Evolutionary conservation across 2,888 invertebrate genomes (phyloP).

Genomic region (Nineta flava): DNA sequence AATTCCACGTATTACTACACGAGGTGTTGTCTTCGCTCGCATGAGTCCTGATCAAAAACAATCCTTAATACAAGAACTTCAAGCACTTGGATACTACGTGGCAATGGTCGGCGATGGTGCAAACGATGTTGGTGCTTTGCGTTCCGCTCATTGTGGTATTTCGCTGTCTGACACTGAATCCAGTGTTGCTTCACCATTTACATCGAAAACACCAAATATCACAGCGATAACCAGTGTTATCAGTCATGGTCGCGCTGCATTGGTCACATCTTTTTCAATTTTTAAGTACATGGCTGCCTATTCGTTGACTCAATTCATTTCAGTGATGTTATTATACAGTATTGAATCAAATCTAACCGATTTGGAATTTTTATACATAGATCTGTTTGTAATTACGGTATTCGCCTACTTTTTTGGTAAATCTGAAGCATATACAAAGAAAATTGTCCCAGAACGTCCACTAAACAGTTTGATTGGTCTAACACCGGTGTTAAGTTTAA

Average conservation of each 20-base stretch:
- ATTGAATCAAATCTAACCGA: conserved; percentile 46
- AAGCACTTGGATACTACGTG: conserved; percentile 74
- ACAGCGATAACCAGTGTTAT: conserved; percentile 68
- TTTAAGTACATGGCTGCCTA: conserved; percentile 98
- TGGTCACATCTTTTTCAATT: conserved; percentile 92
- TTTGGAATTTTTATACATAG: conserved; percentile 48
- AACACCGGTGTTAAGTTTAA: conserved; percentile 34
- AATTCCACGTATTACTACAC: conserved; percentile 46
- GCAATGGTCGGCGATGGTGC: conserved; percentile 94
- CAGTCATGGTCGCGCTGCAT: conserved; percentile 79
- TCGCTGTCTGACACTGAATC: conserved; percentile 84
- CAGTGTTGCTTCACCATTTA: conserved; percentile 88
- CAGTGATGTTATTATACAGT: conserved; percentile 72
- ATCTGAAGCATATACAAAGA: conserved; percentile 32
- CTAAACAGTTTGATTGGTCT: conserved; percentile 34
- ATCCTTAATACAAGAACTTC: conserved; percentile 72
- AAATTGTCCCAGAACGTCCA: conserved; percentile 33
- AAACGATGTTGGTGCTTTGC: conserved; percentile 89
- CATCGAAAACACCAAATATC: conserved; percentile 70
- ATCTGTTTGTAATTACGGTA: conserved; percentile 42
- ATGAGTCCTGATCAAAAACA: conserved; percentile 94
- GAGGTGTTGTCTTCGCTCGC: conserved; percentile 80
- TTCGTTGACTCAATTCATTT: conserved; percentile 79
- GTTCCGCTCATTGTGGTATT: conserved; percentile 84
- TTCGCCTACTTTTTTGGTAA: conserved; percentile 49